phyloP scores from a whole-genome alignment of 92 coral and sea anemone species.

The Bergia sp. region DNA sequence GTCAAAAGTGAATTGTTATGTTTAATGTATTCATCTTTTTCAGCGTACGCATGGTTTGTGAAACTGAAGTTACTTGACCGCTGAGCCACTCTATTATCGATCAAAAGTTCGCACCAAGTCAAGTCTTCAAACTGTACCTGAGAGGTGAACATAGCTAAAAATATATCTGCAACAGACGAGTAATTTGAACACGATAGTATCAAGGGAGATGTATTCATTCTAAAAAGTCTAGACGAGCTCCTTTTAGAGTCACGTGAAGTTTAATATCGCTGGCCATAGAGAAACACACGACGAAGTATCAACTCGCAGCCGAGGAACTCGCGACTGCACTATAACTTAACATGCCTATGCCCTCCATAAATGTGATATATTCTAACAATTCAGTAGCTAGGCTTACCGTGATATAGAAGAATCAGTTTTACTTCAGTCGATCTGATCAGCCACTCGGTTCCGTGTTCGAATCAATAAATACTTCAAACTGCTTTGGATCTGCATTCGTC shows the following conservation, averaged over 20 bases:
- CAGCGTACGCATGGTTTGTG: too few species aligned
- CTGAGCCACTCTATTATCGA: too few species aligned
- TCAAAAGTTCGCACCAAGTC: background rate
- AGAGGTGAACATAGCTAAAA: background rate
- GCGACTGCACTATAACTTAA: background rate
- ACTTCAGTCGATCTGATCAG: background rate
- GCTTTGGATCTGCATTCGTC: conserved; percentile 7
- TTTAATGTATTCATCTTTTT: too few species aligned
- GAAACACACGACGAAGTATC: background rate
- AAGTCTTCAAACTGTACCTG: background rate
- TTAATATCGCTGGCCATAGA: background rate
- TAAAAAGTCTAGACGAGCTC: background rate
- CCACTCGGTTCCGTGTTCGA: background rate
- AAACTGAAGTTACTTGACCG: too few species aligned
- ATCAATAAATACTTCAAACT: background rate
- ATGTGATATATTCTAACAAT: background rate
- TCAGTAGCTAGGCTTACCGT: background rate
- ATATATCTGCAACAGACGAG: too few species aligned
- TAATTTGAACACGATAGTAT: background rate
- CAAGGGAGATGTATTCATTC: background rate
- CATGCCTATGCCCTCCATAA: background rate
- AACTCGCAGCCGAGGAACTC: background rate
- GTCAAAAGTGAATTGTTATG: background rate
- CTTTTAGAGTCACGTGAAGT: background rate
- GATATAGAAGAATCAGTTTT: background rate